phyloP scores from a whole-genome alignment of 1,140 invertebrate species.

The Euwallacea similis region DNA sequence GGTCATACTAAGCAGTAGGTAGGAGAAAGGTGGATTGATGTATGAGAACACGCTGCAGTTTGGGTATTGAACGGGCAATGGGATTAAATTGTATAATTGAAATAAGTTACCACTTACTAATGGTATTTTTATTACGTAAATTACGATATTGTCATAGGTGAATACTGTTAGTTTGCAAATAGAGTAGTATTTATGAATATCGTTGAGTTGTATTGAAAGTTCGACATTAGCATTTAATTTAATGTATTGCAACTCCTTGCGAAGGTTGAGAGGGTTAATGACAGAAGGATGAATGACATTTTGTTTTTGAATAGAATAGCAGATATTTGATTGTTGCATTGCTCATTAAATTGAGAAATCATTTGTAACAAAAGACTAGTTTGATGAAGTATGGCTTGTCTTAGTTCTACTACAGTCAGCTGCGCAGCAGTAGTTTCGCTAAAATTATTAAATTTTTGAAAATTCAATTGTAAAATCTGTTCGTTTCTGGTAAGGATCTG shows the following conservation, averaged over 20 bases:
- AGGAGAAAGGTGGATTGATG: conserved; percentile 16
- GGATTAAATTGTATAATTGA: conserved; percentile 20
- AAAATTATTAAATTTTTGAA: conserved; percentile 14
- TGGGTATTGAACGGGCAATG: neutral
- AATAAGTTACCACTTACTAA: neutral
- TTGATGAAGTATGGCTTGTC: conserved; percentile 7
- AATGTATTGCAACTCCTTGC: conserved; percentile 8
- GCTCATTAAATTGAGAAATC: conserved; percentile 27
- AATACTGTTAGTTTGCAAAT: conserved; percentile 13
- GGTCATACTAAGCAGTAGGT: conserved; percentile 21
- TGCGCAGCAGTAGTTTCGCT: neutral
- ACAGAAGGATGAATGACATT: conserved; percentile 33
- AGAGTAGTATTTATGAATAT: conserved; percentile 18
- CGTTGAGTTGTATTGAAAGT: conserved; percentile 16
- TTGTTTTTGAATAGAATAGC: conserved; percentile 36
- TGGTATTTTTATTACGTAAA: conserved; percentile 16
- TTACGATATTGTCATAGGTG: conserved; percentile 7
- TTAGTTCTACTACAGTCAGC: neutral
- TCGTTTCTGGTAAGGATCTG: neutral
- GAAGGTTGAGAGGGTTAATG: conserved; percentile 17
- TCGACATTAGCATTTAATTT: conserved; percentile 21
- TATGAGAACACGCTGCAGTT: conserved; percentile 14
- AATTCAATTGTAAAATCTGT: conserved; percentile 1
- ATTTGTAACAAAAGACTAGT: conserved; percentile 24
- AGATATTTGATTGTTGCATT: conserved; percentile 26